Evolutionary conservation across 2,888 invertebrate genomes (phyloP), one percentile per base, ranked within the genome.

Genomic region (Oxytorus armatus): DNA sequence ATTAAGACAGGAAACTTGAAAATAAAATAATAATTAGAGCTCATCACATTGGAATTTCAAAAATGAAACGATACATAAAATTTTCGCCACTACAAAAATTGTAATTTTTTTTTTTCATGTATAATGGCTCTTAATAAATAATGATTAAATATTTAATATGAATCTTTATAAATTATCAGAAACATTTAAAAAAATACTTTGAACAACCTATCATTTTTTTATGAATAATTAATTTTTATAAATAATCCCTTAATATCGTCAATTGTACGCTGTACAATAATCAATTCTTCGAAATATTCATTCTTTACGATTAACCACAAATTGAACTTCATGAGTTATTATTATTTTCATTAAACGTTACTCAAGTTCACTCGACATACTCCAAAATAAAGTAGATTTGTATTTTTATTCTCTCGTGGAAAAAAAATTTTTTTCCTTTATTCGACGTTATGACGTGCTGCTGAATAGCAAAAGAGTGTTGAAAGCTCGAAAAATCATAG

Each of bases 1-100:
- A 76, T 68, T 68, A 76, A 76, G 75, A 61, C 33, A 21, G 57
- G 66, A 42, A 23, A 51, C 42, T 59, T 51, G 39, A 59, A 72
- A 63, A 59, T 36, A 63, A 39, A 68, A 36, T 21, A 51, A 66
- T 49, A 66, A 68, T 42, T 39, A 14, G 16, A 42, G 18, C 57
- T 11, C 42, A 49, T 42, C 36, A 8, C 11, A 33, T 59, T 8
- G 10, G 3, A 25, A 55, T 59, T 70, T 23, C 18, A 1, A 14
- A 59, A 63, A 47, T 11, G 7, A 5, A 33, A 65, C 49, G 29
- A 25, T 44, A 44, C 16, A 14, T 25, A 23, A 14, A 25, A 4
- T 39, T 63, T 25, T 44, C 14, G 2, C 10, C 16, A 7, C n/a
- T 10, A 8, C 25, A 1, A 4, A 25, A 8, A 14, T 23, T 2